These are phyloP conservation scores for Ornithorhynchus anatinus DNA, from an alignment of 2,113 vertebrate species.

Conservation along the genomic window DNA sequence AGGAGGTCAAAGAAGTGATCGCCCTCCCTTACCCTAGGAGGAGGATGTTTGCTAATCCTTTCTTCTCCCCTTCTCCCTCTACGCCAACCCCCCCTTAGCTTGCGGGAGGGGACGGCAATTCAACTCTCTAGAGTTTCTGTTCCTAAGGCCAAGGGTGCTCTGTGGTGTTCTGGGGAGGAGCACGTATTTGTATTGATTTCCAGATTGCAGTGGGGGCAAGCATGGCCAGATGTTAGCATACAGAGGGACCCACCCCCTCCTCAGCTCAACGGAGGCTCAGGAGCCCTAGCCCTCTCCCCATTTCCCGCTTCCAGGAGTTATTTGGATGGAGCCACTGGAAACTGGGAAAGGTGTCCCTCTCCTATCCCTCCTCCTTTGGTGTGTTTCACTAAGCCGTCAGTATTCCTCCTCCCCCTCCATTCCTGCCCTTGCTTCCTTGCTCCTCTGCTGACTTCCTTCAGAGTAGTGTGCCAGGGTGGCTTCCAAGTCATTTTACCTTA, in stretches of 20 bases:
- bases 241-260: fast-evolving
- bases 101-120: too few relatives aligned
- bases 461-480: too few relatives aligned
- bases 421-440: neutral
- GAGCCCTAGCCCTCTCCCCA: neutral
- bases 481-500: too few relatives aligned
- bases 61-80: neutral
- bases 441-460: neutral
- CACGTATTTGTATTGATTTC: too few relatives aligned
- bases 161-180: neutral
- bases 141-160: too few relatives aligned
- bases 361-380: too few relatives aligned
- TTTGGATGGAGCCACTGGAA: too few relatives aligned
- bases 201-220: neutral
- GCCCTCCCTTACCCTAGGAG: neutral
- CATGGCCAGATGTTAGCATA: too few relatives aligned
- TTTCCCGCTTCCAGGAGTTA: neutral
- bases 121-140: too few relatives aligned
- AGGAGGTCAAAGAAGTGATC: neutral
- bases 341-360: too few relatives aligned
- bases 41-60: too few relatives aligned
- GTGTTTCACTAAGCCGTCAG: neutral
- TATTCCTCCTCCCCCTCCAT: neutral
- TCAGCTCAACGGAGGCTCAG: neutral
- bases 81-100: neutral